phyloP scores from a whole-genome alignment of 2,113 vertebrate species.

The Sturnira hondurensis region DNA sequence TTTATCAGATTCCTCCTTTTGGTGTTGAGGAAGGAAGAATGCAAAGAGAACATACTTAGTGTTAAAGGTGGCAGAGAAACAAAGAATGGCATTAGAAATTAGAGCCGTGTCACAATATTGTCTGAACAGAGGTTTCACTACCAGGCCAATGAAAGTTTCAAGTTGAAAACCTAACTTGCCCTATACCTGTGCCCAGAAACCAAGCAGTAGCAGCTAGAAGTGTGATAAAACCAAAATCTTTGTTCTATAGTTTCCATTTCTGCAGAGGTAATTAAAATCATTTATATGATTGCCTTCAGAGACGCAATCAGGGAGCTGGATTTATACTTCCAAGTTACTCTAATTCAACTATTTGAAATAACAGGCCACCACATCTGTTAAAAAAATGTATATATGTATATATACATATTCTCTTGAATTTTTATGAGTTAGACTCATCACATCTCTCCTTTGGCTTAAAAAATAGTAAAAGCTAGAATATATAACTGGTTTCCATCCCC shows the following conservation, averaged over 20 bases:
- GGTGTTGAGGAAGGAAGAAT: not conserved
- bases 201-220: not conserved
- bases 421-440: constrained; percentile 74
- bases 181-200: not conserved
- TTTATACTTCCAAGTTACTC: constrained; percentile 3
- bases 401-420: constrained; percentile 62
- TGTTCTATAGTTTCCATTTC: constrained; percentile 14
- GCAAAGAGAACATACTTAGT: not conserved
- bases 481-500: constrained; percentile 72
- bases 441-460: constrained; percentile 62
- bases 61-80: not conserved
- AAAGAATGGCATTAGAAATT: not conserved
- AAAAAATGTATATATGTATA: not conserved
- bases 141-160: not conserved
- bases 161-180: not conserved
- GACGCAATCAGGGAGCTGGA: not conserved
- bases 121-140: not conserved
- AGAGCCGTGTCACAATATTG: not conserved
- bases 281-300: constrained; percentile 22
- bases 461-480: constrained; percentile 67
- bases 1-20: constrained; percentile 8
- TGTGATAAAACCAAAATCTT: not conserved
- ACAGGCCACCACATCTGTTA: constrained; percentile 65
- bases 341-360: constrained; percentile 51
- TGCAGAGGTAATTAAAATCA: constrained; percentile 37